These are phyloP conservation scores for Drosophila malerkotliana DNA, from an alignment of 1,140 invertebrate species.

Conservation along the genomic window DNA sequence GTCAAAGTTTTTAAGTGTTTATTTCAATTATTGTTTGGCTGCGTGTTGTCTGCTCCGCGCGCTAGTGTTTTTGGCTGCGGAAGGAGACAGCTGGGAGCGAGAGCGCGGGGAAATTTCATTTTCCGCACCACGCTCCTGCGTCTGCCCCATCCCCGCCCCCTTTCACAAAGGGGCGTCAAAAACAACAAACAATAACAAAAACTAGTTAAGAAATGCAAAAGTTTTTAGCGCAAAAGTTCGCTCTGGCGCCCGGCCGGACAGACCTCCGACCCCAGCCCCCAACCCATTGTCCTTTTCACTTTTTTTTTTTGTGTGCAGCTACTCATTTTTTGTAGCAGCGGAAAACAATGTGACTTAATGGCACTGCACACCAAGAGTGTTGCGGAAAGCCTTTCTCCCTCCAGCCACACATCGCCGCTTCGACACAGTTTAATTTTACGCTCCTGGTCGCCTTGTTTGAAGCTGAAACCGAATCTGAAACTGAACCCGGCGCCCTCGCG, in stretches of 20 bases:
- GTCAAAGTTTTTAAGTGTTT: slow-evolving; percentile 81
- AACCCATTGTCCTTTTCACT: slow-evolving; percentile 68
- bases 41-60: slow-evolving; percentile 41
- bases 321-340: slow-evolving; percentile 70
- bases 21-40: slow-evolving; percentile 80
- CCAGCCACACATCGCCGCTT: slow-evolving; percentile 46
- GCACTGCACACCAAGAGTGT: slow-evolving; percentile 6
- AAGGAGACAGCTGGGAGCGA: background rate
- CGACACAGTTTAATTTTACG: slow-evolving; percentile 69
- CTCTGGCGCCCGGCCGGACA: slow-evolving; percentile 15
- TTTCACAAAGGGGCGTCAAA: slow-evolving; percentile 41
- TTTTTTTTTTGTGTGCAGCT: slow-evolving; percentile 78
- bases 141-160: too few relatives aligned
- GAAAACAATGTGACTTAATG: slow-evolving; percentile 56
- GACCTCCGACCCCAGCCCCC: background rate
- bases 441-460: slow-evolving; percentile 10
- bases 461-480: slow-evolving; percentile 41
- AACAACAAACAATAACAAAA: slow-evolving; percentile 73
- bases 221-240: slow-evolving; percentile 77
- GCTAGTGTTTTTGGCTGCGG: slow-evolving; percentile 17
- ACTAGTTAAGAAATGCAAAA: slow-evolving; percentile 82
- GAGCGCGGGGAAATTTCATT: slow-evolving; percentile 71
- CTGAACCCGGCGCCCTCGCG: slow-evolving; percentile 62
- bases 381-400: background rate
- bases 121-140: slow-evolving; percentile 58